Percentiles rank a stretch among this genome's conserved stretches.
Evolutionary conservation across 2,797 vertebrate species (phyloP).

Genomic region (Enteromius viviparus): DNA sequence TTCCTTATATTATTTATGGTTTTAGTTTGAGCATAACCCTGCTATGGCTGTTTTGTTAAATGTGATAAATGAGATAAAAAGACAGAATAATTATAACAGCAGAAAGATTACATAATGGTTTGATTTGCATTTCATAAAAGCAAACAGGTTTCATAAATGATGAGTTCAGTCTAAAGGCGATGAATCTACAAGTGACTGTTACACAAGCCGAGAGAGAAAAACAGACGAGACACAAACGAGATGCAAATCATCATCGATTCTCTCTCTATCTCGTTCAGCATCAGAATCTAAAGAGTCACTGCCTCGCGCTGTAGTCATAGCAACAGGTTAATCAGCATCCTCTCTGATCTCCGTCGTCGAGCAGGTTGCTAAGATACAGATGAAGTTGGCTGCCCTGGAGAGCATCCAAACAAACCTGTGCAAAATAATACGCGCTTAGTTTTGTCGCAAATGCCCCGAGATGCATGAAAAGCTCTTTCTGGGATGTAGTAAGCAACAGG

Average conservation of each 20-base stretch:
- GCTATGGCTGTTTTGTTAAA: neutral
- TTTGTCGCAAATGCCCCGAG: neutral
- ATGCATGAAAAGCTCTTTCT: neutral
- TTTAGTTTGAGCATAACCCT: neutral
- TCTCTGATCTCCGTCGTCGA: constrained; percentile 77
- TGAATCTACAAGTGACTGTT: neutral
- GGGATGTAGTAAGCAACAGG: neutral
- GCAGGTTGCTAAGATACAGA: constrained; percentile 83
- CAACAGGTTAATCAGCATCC: constrained; percentile 86
- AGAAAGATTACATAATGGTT: neutral
- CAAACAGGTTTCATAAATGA: neutral
- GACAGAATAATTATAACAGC: neutral
- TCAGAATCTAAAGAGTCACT: constrained; percentile 70
- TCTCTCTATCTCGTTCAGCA: neutral
- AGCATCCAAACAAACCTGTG: constrained; percentile 70
- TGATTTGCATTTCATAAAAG: neutral
- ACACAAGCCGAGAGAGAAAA: neutral
- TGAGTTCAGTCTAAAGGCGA: neutral
- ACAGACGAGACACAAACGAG: neutral
- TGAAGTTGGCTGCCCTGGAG: constrained; percentile 67
- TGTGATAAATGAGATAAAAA: neutral
- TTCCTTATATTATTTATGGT: neutral
- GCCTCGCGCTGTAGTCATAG: constrained; percentile 80
- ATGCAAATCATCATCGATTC: neutral
- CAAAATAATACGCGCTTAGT: constrained; percentile 60